A percentile compares a stretch with the other conserved stretches of the same genome.
Conservation (phyloP, 2,888 invertebrate genomes). For the Heliconius ethilla region DNA sequence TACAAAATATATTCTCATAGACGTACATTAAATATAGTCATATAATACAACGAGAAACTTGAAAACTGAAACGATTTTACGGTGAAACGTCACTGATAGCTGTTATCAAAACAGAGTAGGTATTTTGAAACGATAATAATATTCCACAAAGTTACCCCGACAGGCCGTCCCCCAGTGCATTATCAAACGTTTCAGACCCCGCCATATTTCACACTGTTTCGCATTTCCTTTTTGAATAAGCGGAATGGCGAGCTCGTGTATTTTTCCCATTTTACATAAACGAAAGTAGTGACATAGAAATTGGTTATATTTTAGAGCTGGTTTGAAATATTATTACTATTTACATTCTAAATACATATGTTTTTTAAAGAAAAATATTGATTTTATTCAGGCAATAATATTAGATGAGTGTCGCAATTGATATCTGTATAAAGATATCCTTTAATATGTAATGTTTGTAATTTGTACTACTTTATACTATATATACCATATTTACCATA, state of each 20-base stretch:
- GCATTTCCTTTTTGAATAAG: conserved; percentile 55
- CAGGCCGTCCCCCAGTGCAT: conserved; percentile 16
- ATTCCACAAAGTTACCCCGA: conserved; percentile 24
- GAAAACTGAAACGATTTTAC: conserved; percentile 6
- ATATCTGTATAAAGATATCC: neutral
- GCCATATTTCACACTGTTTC: conserved; percentile 68
- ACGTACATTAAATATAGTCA: neutral
- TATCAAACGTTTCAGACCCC: conserved; percentile 38
- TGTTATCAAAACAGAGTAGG: conserved; percentile 16
- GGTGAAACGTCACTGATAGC: conserved; percentile 3
- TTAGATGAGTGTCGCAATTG: neutral
- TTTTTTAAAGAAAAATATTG: neutral
- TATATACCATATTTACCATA: too few species aligned
- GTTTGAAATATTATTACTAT: neutral
- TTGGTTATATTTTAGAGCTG: neutral
- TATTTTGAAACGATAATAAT: conserved; percentile 21
- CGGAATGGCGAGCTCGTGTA: conserved; percentile 55
- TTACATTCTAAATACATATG: neutral
- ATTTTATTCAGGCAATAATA: neutral
- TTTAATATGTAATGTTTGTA: too few species aligned
- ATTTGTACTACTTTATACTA: too few species aligned
- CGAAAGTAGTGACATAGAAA: conserved; percentile 19
- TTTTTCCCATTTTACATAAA: conserved; percentile 24
- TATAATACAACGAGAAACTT: neutral
- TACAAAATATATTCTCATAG: neutral